A percentile compares a stretch with the other conserved stretches of the same genome.
These are phyloP conservation scores for Centropus bengalensis DNA, from an alignment of 2,113 vertebrate species.

Conservation along the genomic window DNA sequence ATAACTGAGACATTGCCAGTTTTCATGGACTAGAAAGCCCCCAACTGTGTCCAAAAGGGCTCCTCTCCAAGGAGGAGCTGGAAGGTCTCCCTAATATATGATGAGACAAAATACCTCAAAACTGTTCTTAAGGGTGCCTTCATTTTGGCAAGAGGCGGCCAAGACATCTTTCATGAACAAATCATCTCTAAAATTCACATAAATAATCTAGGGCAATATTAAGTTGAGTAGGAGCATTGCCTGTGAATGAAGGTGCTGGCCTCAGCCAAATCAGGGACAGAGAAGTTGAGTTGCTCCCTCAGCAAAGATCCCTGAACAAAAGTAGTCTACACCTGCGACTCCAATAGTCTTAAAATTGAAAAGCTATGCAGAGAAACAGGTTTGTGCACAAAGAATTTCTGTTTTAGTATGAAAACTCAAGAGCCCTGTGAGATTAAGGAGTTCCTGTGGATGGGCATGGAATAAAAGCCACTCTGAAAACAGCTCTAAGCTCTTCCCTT, in stretches of 20 bases:
- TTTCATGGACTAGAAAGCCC: background rate
- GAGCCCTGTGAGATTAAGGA: fast-evolving
- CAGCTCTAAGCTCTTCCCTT: background rate
- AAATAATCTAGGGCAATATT: fast-evolving
- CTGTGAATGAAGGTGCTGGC: fast-evolving
- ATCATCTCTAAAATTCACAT: background rate
- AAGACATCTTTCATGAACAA: background rate
- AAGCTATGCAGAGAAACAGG: background rate
- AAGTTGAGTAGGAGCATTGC: background rate
- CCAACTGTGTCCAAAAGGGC: background rate
- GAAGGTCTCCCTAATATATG: fast-evolving
- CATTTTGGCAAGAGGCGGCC: background rate
- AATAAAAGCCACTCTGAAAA: background rate
- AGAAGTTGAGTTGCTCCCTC: background rate
- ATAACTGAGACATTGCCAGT: fast-evolving
- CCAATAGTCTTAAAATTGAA: background rate
- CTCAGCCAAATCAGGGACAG: background rate
- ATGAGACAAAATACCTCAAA: background rate
- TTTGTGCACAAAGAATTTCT: background rate
- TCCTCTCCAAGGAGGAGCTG: background rate
- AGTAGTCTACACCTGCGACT: fast-evolving
- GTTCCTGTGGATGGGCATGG: background rate
- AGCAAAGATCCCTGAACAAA: background rate
- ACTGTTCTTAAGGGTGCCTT: fast-evolving
- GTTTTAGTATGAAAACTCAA: background rate